Evolutionary conservation across 2,888 invertebrate genomes (phyloP).

Genomic region (Sphaeridia pumilis): DNA sequence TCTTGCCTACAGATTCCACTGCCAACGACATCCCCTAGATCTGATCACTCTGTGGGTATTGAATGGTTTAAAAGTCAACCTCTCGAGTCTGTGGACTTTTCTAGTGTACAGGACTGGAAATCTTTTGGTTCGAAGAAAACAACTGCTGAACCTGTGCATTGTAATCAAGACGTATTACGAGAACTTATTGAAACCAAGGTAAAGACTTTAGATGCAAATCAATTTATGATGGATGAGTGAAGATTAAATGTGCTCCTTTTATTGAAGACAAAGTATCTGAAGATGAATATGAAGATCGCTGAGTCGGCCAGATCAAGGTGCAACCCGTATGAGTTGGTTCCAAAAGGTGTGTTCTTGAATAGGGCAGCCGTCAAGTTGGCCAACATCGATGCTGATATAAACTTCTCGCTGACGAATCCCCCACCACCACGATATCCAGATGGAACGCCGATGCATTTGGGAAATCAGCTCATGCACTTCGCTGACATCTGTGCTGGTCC

Average conservation of each 20-base stretch:
- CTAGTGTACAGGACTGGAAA: no score
- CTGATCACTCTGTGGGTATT: no score
- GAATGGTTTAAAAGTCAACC: no score
- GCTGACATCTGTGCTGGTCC: constrained; percentile 98
- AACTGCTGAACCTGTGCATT: constrained; percentile 64
- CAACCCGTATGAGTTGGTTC: constrained; percentile 90
- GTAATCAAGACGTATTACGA: constrained; percentile 54
- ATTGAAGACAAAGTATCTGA: background rate
- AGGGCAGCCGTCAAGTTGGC: constrained; percentile 89
- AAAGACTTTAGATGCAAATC: no score
- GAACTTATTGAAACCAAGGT: constrained; percentile 66
- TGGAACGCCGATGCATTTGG: constrained; percentile 41
- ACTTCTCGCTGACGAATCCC: constrained; percentile 80
- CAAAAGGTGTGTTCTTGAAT: constrained; percentile 79
- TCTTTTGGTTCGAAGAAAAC: constrained; percentile 56
- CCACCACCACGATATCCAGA: constrained; percentile 47
- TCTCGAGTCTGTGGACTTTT: no score
- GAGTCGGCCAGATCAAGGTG: constrained; percentile 65
- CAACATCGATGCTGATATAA: constrained; percentile 81
- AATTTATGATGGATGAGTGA: no score
- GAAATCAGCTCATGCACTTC: constrained; percentile 60
- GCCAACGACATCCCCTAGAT: no score
- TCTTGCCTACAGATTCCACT: no score
- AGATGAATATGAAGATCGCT: background rate
- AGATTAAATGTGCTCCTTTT: background rate